Percentiles rank a stretch among this genome's conserved stretches.
These are phyloP conservation scores for Chorisops tibialis DNA, from an alignment of 2,888 invertebrate species.

Conservation along the genomic window DNA sequence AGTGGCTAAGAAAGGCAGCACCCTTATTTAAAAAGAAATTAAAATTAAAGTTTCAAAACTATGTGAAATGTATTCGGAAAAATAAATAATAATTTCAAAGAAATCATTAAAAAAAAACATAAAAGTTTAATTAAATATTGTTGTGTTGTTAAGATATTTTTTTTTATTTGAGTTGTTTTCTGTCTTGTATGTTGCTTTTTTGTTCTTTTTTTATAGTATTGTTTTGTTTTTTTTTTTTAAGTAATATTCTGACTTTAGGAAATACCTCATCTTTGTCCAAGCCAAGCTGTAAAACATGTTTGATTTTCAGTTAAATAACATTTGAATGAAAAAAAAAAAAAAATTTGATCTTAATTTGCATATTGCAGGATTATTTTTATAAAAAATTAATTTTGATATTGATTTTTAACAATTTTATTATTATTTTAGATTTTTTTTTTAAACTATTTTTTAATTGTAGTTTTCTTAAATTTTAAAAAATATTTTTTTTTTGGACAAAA, in stretches of 20 bases:
- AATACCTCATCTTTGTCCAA: constrained; percentile 90
- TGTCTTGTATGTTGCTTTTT: constrained; percentile 32
- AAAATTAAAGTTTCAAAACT: no score
- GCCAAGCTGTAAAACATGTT: constrained; percentile 75
- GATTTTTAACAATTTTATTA: no score
- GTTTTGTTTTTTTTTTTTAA: constrained; percentile 27
- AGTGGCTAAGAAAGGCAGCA: no score
- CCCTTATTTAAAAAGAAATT: no score
- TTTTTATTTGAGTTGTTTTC: constrained; percentile 29
- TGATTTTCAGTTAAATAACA: constrained; percentile 19
- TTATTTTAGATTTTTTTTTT: background rate
- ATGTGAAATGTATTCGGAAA: no score
- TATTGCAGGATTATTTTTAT: no score
- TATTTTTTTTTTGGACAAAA: background rate
- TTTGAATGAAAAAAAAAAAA: no score
- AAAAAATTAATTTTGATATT: no score
- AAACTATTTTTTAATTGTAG: background rate
- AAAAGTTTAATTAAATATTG: background rate
- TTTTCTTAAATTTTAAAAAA: background rate
- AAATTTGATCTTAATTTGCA: no score
- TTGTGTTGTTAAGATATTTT: constrained; percentile 3
- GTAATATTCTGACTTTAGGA: constrained; percentile 38
- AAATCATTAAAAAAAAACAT: background rate
- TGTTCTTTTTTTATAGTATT: constrained; percentile 27
- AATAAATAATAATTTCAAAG: background rate